Evolutionary conservation across 1,140 invertebrate genomes (phyloP).

Genomic region (Aphidius gifuensis): DNA sequence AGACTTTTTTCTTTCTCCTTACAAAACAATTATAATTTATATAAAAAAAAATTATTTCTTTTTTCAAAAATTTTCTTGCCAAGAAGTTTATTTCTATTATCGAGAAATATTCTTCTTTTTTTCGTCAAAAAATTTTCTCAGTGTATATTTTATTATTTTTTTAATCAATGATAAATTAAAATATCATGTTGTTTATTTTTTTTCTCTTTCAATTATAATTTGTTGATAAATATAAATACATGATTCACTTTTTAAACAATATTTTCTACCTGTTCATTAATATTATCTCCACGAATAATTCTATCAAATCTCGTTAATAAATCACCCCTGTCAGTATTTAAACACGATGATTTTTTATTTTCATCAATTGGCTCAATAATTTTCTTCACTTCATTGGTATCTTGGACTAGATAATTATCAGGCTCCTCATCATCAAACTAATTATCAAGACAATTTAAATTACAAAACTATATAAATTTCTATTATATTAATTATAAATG

Average conservation of each 20-base stretch:
- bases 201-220: neutral
- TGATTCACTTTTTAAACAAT: neutral
- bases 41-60: too few species aligned
- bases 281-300: constrained; percentile 37
- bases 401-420: constrained; percentile 30
- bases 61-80: too few species aligned
- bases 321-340: constrained; percentile 45
- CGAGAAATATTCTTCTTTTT: too few species aligned
- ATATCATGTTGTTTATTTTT: too few species aligned
- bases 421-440: constrained; percentile 1
- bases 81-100: too few species aligned
- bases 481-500: neutral
- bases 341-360: constrained; percentile 35
- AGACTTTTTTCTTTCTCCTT: too few species aligned
- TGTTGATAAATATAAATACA: neutral
- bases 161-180: too few species aligned
- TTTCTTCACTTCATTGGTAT: constrained; percentile 40
- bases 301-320: constrained; percentile 45
- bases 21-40: too few species aligned
- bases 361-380: constrained; percentile 32
- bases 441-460: neutral
- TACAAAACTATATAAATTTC: neutral
- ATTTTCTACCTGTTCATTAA: constrained; percentile 17
- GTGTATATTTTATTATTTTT: too few species aligned
- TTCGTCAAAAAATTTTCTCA: too few species aligned